Percentiles rank a stretch among this genome's conserved stretches.
Evolutionary conservation across 2,888 invertebrate species (phyloP).

Genomic region (Ophraella communa): DNA sequence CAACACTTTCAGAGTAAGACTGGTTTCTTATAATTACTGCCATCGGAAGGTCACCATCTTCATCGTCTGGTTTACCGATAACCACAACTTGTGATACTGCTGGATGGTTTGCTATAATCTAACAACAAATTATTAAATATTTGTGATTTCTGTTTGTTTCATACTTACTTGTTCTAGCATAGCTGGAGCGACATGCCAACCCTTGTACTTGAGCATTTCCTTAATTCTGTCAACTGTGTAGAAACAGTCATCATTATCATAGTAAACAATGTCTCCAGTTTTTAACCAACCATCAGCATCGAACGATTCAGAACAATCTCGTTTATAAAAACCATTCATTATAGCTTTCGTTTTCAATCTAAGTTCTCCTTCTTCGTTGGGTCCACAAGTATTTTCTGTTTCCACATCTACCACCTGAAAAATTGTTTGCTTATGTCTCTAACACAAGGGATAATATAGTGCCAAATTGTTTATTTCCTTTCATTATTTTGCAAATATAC

Average conservation of each 20-base stretch:
- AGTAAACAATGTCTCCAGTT: constrained; percentile 64
- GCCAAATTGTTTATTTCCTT: too few species aligned
- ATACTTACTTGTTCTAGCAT: constrained; percentile 46
- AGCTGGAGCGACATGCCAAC: constrained; percentile 60
- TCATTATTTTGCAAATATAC: too few species aligned
- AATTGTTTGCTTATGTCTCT: background rate
- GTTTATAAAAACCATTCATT: constrained; percentile 61
- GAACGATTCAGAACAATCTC: constrained; percentile 59
- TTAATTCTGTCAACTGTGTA: constrained; percentile 63
- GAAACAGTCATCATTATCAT: constrained; percentile 62
- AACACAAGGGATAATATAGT: too few species aligned
- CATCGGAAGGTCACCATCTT: constrained; percentile 53
- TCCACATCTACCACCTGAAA: constrained; percentile 47
- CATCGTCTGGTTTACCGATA: constrained; percentile 51
- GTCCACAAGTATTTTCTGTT: constrained; percentile 48
- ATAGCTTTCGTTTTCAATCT: constrained; percentile 58
- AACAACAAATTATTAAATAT: constrained; percentile 3
- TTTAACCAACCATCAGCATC: constrained; percentile 62
- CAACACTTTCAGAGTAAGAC: constrained; percentile 22
- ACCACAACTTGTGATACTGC: constrained; percentile 48
- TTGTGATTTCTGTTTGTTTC: too few species aligned
- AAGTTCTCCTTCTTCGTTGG: constrained; percentile 63
- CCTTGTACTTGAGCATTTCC: constrained; percentile 62
- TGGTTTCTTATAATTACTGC: constrained; percentile 46
- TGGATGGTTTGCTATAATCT: constrained; percentile 51